Evolutionary conservation across 2,113 vertebrate genomes (phyloP), one percentile per base, ranked within the genome.

Genomic region (Notothenia coriiceps): DNA sequence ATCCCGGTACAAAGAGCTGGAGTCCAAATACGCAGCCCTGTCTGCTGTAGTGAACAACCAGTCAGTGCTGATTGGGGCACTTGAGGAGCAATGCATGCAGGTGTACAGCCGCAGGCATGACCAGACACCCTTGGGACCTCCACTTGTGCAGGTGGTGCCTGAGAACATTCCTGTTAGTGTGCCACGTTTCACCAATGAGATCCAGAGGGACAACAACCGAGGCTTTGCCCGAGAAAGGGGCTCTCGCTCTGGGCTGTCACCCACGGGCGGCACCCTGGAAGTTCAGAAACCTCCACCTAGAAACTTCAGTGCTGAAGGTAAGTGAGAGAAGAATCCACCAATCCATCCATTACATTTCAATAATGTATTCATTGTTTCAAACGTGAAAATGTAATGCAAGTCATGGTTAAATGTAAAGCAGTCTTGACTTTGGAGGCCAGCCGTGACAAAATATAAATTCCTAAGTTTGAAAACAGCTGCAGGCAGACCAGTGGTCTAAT

Each of bases 21-120:
- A 99, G 91, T 86, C 84, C 25, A 97, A 96, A 87, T 99, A 97
- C 0, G 92, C 98, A 0, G 93, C 96, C 3, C 83, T 99, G 46
- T 96, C 97, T 0, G 95, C 96, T 12, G 82, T 98, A 57, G 98
- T 99, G 11, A 99, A 99, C 84, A 99, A 98, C 89, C 98, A 99
- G 93, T 99, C 98, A 0, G 94, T 96, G 71, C 92, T 96, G 17
- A 99, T 99, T 78, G 94, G 96, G 0, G 79, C 95, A 47, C 71
- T 99, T 81, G 98, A 99, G 83, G 97, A 99, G 78, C 96, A 95
- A 61, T 99, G 98, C 76, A 85, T 98, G 93, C 94, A 94, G 61
- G 90, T 97, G 67, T 96, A 98, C 78, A 96, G 96, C 0, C 94
- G 93, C 12, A 95, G 96, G 72, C 96, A 96, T 49, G 92, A 94